Evolutionary conservation across 2,888 invertebrate species (phyloP).

Genomic region (Andricus curvator): DNA sequence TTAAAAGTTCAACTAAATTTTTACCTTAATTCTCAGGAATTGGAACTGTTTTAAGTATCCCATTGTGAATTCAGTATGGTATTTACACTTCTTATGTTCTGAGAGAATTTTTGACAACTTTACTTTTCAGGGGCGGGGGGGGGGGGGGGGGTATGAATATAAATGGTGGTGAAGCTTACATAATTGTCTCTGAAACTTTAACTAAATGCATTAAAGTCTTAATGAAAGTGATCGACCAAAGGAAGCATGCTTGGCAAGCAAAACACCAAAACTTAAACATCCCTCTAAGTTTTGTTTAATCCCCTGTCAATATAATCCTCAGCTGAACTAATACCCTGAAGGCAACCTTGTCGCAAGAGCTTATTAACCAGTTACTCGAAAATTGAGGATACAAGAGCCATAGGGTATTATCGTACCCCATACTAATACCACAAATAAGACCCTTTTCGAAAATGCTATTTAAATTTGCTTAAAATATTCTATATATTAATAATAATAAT

Average conservation of each 20-base stretch:
- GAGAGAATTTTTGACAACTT: no score
- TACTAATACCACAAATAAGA: neutral
- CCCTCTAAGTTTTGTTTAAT: constrained; percentile 26
- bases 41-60: no score
- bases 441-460: neutral
- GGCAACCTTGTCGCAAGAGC: constrained; percentile 11
- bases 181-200: neutral
- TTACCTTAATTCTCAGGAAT: no score
- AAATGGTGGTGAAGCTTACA: neutral
- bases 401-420: neutral
- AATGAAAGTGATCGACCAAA: neutral
- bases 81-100: no score
- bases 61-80: no score
- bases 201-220: neutral
- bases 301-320: constrained; percentile 22
- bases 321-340: constrained; percentile 36
- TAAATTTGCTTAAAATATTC: neutral
- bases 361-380: constrained; percentile 21
- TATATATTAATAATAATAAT: neutral
- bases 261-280: constrained; percentile 23
- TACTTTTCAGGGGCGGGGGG: no score
- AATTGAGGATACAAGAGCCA: constrained; percentile 3
- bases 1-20: no score
- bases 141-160: no score
- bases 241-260: neutral